Evolutionary conservation across 2,888 invertebrate species (phyloP), one percentile per base, ranked within the genome.

Genomic region (Agrotis exclamationis): DNA sequence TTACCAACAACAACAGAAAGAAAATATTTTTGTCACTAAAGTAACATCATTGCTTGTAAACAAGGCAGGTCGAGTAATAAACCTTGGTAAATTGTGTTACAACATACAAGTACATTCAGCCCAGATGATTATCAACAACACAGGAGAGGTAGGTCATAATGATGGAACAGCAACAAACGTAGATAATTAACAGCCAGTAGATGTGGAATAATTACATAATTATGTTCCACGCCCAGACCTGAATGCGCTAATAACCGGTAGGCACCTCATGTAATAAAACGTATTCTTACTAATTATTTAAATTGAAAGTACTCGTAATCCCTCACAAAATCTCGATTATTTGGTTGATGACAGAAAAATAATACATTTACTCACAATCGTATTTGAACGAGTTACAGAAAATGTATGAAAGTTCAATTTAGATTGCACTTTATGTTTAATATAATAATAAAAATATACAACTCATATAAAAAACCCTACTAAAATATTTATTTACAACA

Each of bases 401-500:
- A 67, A 48, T 20, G 22, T 54, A 7, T 20, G 18, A 11, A 59
- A 63, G 63, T 48, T 22, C 56, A 69, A 64, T 63, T 54, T 51
- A 33, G 16, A 28, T 51, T 50, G 6, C 7, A 54, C 45, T 54
- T 60, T 28, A 79, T 50, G 20, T 63, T 53, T 80, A 33, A 45
- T 68, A 51, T 24, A 33, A 62, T 50, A 60, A 81, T 44, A 39
- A 60, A 81, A 39, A 28, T 63, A 48, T 50, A 58, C 47, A 77
- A 57, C 5, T 28, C 48, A 28, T 57, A 63, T 45, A 63, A 60
- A 65, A 66, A 75, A 64, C 24, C 18, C 33, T 65, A 79, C 51
- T 56, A 56, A 54, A 59, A 39, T 51, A 59, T 73, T 66, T 54
- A 67, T 71, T 76, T 67, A 85, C 70, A 87, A 70, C 9, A 65